Percentiles rank a stretch among this genome's conserved stretches.
These are phyloP conservation scores for Jacana jacana DNA, from an alignment of 2,113 vertebrate species.

Conservation along the genomic window DNA sequence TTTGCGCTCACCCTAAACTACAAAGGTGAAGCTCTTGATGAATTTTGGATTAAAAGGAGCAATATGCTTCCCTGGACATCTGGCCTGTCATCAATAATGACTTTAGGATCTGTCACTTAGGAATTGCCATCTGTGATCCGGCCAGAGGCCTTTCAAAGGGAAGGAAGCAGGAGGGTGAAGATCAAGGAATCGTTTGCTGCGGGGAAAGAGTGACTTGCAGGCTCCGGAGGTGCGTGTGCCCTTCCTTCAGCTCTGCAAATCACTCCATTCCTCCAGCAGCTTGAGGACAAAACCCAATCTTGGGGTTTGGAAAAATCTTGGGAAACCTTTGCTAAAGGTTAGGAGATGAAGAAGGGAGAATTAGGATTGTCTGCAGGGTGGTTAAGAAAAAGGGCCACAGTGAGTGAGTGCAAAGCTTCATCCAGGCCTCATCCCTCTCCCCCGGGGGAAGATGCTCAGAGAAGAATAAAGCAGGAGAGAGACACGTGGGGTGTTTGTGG, in stretches of 20 bases:
- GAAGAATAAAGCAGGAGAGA: background rate
- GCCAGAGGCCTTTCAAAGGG: slow-evolving; percentile 11
- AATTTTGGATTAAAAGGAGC: slow-evolving; percentile 36
- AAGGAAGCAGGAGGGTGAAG: background rate
- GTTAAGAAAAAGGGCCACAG: background rate
- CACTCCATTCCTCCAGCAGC: background rate
- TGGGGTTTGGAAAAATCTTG: background rate
- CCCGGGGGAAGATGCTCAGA: background rate
- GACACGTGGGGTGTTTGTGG: background rate
- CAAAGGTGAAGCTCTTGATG: slow-evolving; percentile 34
- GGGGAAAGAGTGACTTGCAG: background rate
- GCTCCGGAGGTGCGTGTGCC: background rate
- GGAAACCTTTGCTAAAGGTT: background rate
- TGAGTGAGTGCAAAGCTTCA: background rate
- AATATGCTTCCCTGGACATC: background rate
- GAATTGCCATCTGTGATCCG: slow-evolving; percentile 35
- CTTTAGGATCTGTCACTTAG: slow-evolving; percentile 19
- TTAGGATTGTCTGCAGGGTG: background rate
- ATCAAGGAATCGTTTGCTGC: background rate
- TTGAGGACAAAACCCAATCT: background rate
- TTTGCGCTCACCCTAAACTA: background rate
- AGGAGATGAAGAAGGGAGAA: background rate
- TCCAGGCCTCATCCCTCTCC: background rate
- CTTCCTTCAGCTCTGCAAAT: background rate
- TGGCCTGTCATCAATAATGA: slow-evolving; percentile 26